These are phyloP conservation scores for Agrochola lychnidis DNA, from an alignment of 2,888 invertebrate species.

Conservation along the genomic window DNA sequence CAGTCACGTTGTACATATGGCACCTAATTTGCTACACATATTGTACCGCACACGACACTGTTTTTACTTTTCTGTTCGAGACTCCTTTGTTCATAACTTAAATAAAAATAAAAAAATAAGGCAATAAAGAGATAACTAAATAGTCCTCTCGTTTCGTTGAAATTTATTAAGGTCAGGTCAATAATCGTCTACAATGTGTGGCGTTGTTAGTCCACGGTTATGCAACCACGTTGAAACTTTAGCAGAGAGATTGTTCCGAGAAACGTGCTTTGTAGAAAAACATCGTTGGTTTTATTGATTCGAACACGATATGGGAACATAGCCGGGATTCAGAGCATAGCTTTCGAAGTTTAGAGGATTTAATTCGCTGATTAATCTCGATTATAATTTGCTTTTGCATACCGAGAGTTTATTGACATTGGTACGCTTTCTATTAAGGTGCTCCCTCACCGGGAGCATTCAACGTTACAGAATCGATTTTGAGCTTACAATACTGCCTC, in stretches of 20 bases:
- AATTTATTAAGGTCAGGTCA: slow-evolving; percentile 83
- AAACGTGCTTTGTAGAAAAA: slow-evolving; percentile 89
- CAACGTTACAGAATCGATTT: no score
- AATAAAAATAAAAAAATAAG: slow-evolving; percentile 52
- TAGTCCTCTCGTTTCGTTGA: slow-evolving; percentile 72
- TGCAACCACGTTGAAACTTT: slow-evolving; percentile 85
- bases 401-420: slow-evolving; percentile 67
- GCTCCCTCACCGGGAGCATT: no score
- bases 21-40: slow-evolving; percentile 68
- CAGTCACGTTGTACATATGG: slow-evolving; percentile 62
- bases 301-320: slow-evolving; percentile 85
- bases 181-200: slow-evolving; percentile 81
- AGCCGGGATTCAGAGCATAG: slow-evolving; percentile 82
- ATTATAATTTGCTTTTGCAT: slow-evolving; percentile 64
- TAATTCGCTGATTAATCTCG: slow-evolving; percentile 71
- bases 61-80: slow-evolving; percentile 22
- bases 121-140: slow-evolving; percentile 63
- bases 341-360: slow-evolving; percentile 73
- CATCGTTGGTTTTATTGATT: slow-evolving; percentile 85
- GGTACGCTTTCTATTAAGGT: slow-evolving; percentile 50
- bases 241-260: slow-evolving; percentile 83
- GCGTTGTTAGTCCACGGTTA: slow-evolving; percentile 80
- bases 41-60: slow-evolving; percentile 40
- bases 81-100: slow-evolving; percentile 21
- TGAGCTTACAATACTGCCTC: no score